Base-by-base conservation (phyloP, 2,797 vertebrate genomes). In the Euphonia xanthogaster region DNA sequence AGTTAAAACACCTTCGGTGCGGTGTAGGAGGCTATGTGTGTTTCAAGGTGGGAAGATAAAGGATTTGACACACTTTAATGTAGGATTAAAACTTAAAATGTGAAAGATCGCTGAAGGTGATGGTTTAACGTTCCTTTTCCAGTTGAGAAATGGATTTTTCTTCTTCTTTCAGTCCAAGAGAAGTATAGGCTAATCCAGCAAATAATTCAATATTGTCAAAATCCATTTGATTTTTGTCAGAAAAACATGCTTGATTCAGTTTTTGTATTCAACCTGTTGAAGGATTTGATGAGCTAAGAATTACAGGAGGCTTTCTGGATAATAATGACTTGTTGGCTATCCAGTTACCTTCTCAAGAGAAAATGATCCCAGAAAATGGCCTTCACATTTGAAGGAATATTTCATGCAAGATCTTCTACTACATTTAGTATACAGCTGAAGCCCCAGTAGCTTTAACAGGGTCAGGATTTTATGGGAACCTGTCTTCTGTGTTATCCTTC, bases 21-120 rank as follows among this genome's bases (percentile, higher is more conserved):
- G 0, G 15, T 12, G 7, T 8, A 0, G 4, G 39, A 23, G n/a
- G 39, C 9, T 24, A 0, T 1, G 14, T 6, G 24, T 37, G 30
- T 8, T 50, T 51, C 2, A 9, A 5, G 14, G 37, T 19, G 22
- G 50, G 42, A 54, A 33, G 44, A 21, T 18, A 31, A 57, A 37
- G 1, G 2, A 4, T 55, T 51, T 58, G 30, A 18, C 2, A 2
- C 6, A 5, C 23, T 30, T 76, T 24, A 50, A 33, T 45, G 12
- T 27, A 8, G 8, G 55, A 74, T 44, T 28, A 53, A 61, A 42
- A 19, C 7, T 68, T 68, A 39, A 58, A 44, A 22, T 33, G 45
- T 70, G 31, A 22, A 71, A 51, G 10, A n/a, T 55, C 2, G 6
- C n/a, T 2, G 23, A 33, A 39, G 27, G 19, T 23, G 14, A 8